phyloP scores from a whole-genome alignment of 2,888 invertebrate species.

The Ellobium chinense region DNA sequence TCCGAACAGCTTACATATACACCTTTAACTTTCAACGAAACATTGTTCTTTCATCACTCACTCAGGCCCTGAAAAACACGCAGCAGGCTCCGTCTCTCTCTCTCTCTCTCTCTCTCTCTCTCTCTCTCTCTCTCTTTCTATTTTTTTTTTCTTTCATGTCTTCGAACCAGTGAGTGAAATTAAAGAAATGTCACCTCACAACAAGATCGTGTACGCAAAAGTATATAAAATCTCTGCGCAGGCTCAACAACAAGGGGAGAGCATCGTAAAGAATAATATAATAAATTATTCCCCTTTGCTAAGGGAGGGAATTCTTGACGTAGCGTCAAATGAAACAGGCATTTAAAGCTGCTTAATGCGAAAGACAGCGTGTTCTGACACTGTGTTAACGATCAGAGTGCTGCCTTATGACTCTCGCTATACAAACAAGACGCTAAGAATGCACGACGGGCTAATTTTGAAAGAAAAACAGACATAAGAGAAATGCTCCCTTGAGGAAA shows the following conservation, averaged over 20 bases:
- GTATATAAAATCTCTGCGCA: too few species aligned
- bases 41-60: too few species aligned
- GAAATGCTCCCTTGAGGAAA: not conserved
- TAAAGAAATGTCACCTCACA: too few species aligned
- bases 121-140: not conserved
- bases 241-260: slow-evolving; percentile 6
- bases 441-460: slow-evolving; percentile 14
- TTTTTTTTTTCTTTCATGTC: not conserved
- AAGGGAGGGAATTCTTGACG: slow-evolving; percentile 27
- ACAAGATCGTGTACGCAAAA: too few species aligned
- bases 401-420: not conserved
- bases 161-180: too few species aligned
- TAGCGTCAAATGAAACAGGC: slow-evolving; percentile 41
- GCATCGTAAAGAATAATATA: slow-evolving; percentile 9
- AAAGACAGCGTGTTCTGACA: slow-evolving; percentile 23
- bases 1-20: too few species aligned
- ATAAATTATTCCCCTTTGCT: slow-evolving; percentile 39
- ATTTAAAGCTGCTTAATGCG: slow-evolving; percentile 17
- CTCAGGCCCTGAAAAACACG: too few species aligned
- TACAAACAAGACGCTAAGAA: slow-evolving; percentile 11
- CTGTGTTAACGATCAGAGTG: slow-evolving; percentile 13
- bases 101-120: not conserved
- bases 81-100: too few species aligned
- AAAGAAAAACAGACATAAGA: slow-evolving; percentile 21
- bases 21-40: too few species aligned